A percentile compares a stretch with the other conserved stretches of the same genome.
Conservation (phyloP, 2,113 vertebrate species). For the Pelmatolapia mariae region DNA sequence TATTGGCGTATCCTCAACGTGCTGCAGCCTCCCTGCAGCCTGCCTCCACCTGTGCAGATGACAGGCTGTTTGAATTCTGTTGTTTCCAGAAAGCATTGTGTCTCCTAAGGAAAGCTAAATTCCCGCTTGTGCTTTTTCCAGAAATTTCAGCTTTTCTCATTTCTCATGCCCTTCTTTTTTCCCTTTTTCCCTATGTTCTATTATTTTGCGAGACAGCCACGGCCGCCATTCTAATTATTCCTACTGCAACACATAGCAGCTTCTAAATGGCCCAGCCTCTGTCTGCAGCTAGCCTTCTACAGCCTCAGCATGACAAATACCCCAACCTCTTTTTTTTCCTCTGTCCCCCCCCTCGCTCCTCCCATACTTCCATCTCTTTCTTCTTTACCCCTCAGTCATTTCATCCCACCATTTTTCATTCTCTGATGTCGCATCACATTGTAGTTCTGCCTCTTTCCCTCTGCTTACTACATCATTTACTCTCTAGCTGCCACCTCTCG, state of each 20-base stretch:
- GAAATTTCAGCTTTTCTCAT: not conserved
- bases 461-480: not conserved
- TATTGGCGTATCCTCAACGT: not conserved
- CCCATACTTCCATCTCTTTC: not conserved
- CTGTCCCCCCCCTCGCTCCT: not conserved
- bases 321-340: slow-evolving; percentile 2
- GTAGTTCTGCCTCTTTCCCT: not conserved
- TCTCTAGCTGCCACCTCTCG: slow-evolving; percentile 21
- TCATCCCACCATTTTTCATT: slow-evolving; percentile 18
- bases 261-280: slow-evolving; percentile 55
- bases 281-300: slow-evolving; percentile 67
- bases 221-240: slow-evolving; percentile 58
- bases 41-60: slow-evolving; percentile 42
- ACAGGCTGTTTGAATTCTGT: not conserved
- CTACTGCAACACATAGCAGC: slow-evolving; percentile 57
- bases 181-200: not conserved
- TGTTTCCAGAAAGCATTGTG: not conserved
- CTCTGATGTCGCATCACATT: slow-evolving; percentile 22
- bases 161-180: not conserved
- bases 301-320: slow-evolving; percentile 71
- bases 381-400: slow-evolving; percentile 18
- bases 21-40: not conserved
- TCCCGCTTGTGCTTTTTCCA: slow-evolving; percentile 17
- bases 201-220: slow-evolving; percentile 29
- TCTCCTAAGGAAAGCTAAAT: slow-evolving; percentile 13